Base-by-base conservation (phyloP, 1,140 invertebrate genomes). In the Reticulitermes speratus region DNA sequence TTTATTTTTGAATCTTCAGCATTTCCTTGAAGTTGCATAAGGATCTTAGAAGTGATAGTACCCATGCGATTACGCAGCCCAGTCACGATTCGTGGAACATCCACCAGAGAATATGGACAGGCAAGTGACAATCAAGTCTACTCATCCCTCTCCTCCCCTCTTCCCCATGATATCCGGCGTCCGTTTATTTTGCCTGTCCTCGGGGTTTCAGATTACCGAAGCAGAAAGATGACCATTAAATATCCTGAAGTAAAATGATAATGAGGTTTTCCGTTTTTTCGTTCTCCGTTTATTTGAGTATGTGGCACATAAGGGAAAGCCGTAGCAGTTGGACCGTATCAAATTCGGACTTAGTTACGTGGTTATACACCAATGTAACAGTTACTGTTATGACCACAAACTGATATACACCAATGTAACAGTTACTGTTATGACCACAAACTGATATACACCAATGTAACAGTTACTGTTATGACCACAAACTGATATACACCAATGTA, bases 21-120 rank as follows among this genome's bases (percentile, higher is more conserved):
- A 25, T 75, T 75, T 75, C 65, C 65, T 75, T 75, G 65, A 75
- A 75, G 65, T 75, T 30, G 65, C 65, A 8, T 30, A 75, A 75
- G 65, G 65, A 75, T 75, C n/a, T 23, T 75, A 75, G 65, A 75
- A 30, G 65, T 75, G 65, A 75, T 75, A 75, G 65, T 75, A 30
- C 7, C n/a, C 65, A 75, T 75, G 65, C 5, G 30, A 30, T 75
- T 75, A 75, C 7, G 7, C n/a, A 75, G 65, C n/a, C n/a, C n/a
- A 30, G 65, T 75, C 65, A 75, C 65, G 65, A 75, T 30, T 25
- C 65, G 14, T 30, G 65, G n/a, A 25, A 75, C 65, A 75, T 75
- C 65, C 65, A 75, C 65, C 65, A n/a, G 65, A 75, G 25, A 12
- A 75, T 75, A 75, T 75, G n/a, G 65, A 75, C 65, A 75, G n/a